Conservation (phyloP, 2,797 vertebrate genomes). For the Triplophysa bombifrons region DNA sequence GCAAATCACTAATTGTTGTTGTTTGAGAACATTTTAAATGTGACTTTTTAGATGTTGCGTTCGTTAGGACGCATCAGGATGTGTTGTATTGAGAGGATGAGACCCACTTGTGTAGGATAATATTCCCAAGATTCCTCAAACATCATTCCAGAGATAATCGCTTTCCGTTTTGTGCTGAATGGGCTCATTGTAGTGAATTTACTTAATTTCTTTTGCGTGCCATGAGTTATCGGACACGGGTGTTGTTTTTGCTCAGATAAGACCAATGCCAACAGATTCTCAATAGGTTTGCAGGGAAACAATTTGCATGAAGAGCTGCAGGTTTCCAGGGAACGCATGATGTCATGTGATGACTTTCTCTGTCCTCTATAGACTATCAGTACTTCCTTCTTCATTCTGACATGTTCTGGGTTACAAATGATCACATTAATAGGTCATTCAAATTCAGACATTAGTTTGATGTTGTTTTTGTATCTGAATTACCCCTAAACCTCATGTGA, state of each 20-base stretch:
- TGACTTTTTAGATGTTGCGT: background rate
- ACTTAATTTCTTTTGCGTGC: constrained; percentile 12
- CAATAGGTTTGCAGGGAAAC: no score
- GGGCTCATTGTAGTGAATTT: constrained; percentile 51
- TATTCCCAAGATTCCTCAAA: constrained; percentile 30
- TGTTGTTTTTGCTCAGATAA: constrained; percentile 29
- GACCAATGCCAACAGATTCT: constrained; percentile 10
- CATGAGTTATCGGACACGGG: background rate
- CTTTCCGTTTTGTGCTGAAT: constrained; percentile 62
- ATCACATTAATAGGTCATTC: background rate
- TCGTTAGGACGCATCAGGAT: constrained; percentile 19
- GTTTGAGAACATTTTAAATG: background rate
- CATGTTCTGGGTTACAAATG: background rate
- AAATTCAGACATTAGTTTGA: background rate
- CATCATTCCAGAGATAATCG: constrained; percentile 62
- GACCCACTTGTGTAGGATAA: constrained; percentile 49
- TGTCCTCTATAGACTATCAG: background rate
- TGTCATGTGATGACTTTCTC: background rate
- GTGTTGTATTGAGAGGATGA: constrained; percentile 58
- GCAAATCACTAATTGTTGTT: background rate
- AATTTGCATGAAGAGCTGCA: background rate
- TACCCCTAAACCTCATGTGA: no score
- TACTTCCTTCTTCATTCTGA: background rate
- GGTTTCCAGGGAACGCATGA: background rate
- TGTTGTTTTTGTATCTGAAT: no score